A percentile compares a stretch with the other conserved stretches of the same genome.
These are phyloP conservation scores for Cossypha niveicapilla DNA, from an alignment of 2,797 vertebrate species.

Conservation along the genomic window DNA sequence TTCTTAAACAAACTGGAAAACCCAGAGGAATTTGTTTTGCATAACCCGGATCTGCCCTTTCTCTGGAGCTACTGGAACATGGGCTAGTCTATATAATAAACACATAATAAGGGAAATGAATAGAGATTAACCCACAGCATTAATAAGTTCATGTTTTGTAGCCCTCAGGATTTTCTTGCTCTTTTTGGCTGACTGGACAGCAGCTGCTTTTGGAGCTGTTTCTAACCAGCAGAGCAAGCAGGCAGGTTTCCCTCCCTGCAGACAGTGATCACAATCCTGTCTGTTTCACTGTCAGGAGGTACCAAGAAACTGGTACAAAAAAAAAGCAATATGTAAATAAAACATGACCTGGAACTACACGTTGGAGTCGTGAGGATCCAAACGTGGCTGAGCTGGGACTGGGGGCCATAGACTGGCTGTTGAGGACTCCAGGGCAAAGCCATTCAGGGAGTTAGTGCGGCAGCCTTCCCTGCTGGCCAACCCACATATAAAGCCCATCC, in stretches of 20 bases:
- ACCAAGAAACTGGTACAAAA: not conserved
- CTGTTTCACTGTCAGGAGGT: not conserved
- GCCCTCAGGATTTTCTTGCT: not conserved
- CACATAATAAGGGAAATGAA: not conserved
- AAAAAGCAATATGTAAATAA: not conserved
- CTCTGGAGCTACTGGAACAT: not conserved
- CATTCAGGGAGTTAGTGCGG: not conserved
- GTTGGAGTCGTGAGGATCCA: not conserved
- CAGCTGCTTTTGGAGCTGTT: not conserved
- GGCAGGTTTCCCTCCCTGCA: not conserved
- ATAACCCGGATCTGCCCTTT: not conserved
- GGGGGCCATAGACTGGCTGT: not conserved
- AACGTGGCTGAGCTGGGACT: not conserved
- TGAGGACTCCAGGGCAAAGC: not conserved
- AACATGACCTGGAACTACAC: not conserved
- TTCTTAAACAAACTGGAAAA: not conserved
- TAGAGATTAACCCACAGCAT: not conserved
- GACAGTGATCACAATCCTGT: not conserved
- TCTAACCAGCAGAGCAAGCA: not conserved
- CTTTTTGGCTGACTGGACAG: not conserved
- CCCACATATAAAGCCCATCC: not conserved
- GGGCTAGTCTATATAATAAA: not conserved
- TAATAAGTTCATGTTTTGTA: not conserved
- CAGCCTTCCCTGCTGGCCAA: not conserved
- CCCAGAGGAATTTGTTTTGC: not conserved